Percentiles rank a stretch among this genome's conserved stretches.
phyloP scores from a whole-genome alignment of 2,797 vertebrate genomes.

The Hydrolagus colliei region DNA sequence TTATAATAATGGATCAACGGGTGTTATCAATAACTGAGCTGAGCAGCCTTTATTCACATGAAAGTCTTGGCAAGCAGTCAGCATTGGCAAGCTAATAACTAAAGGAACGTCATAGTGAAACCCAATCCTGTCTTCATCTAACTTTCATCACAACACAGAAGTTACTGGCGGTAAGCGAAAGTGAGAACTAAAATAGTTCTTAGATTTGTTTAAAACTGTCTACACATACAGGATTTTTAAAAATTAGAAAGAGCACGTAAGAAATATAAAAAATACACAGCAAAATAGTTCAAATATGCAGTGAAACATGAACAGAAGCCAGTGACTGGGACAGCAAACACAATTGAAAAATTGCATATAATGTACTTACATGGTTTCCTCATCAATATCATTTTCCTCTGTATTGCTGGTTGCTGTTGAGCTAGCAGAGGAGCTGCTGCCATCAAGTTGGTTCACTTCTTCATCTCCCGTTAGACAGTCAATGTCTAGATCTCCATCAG shows the following conservation, averaged over 20 bases:
- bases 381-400: constrained; percentile 94
- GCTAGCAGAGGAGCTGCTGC: constrained; percentile 94
- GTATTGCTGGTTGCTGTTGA: constrained; percentile 97
- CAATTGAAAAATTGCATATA: not conserved
- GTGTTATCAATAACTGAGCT: too few species aligned
- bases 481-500: constrained; percentile 88
- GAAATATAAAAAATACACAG: too few species aligned
- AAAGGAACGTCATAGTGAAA: not conserved
- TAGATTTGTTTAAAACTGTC: too few species aligned
- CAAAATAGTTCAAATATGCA: too few species aligned
- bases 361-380: constrained; percentile 86
- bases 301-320: not conserved
- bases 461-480: constrained; percentile 84
- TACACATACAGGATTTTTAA: too few species aligned
- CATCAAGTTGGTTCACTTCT: constrained; percentile 87
- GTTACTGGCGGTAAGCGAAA: not conserved
- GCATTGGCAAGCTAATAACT: not conserved
- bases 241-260: not conserved
- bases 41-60: not conserved
- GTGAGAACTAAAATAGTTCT: not conserved
- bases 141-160: not conserved
- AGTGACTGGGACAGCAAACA: not conserved
- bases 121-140: not conserved
- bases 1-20: too few species aligned
- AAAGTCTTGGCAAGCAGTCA: too few species aligned